Evolutionary conservation across 1,140 invertebrate genomes (phyloP), one percentile per base, ranked within the genome.

Genomic region (Coenobita brevimanus): DNA sequence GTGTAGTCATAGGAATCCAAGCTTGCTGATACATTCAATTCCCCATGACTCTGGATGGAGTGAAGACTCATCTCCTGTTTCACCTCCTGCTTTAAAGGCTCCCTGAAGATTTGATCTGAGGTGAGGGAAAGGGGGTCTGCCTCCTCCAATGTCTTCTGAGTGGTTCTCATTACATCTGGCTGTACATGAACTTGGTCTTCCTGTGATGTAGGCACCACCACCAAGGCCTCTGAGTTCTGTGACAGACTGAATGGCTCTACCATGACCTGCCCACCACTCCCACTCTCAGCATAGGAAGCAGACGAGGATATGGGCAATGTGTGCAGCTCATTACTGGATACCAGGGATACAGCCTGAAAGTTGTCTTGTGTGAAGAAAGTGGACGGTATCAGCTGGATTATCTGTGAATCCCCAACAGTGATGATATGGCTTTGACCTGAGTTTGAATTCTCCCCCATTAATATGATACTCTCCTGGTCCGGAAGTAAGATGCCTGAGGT

Each of bases 381-480:
- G 27, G 79, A 88, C 1, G 86, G 86, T 33, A 88, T 82, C 6
- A 88, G 73, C 21, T 88, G 86, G 67, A 88, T 88, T 41, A 88
- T 81, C 50, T 88, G 86, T 43, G 86, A 88, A 82, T 88, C 86
- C 24, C 67, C 71, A 88, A 88, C 86, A 21, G 86, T 82, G 13
- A 88, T 82, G 24, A 88, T 67, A 38, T 80, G 86, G 38, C 79
- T 41, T 38, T 64, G 78, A 33, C 76, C 79, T 33, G 86, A 82
- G 69, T 73, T 78, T 33, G 71, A 82, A 71, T 69, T 82, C 41
- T 88, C 86, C 27, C 78, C 69, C 79, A 88, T 88, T 46, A 88
- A 24, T 4, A 88, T 82, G 46, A 82, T 76, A 38, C 79, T 88
- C n/a, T 82, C 86, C 30, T 81, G 80, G 2, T 79, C 54, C 50